Evolutionary conservation across 2,797 vertebrate genomes (phyloP).

Genomic region (Neosalanx taihuensis): DNA sequence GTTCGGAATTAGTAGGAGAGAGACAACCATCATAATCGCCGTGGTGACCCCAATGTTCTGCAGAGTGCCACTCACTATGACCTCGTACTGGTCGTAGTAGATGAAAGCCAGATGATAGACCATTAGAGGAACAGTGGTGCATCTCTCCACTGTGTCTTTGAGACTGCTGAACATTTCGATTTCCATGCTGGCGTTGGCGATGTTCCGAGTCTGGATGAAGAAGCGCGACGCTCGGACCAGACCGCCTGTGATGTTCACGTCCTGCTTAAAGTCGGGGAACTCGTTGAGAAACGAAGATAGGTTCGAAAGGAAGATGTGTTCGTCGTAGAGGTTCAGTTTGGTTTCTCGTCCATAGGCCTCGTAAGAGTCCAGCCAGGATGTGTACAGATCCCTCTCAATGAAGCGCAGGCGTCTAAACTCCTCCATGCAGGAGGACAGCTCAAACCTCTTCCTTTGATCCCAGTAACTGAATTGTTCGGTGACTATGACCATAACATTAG

Average conservation of each 20-base stretch:
- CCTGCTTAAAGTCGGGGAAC: slow-evolving; percentile 57
- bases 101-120: slow-evolving; percentile 78
- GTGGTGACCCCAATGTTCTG: slow-evolving; percentile 71
- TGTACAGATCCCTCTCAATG: slow-evolving; percentile 53
- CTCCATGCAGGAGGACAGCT: slow-evolving; percentile 60
- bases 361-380: slow-evolving; percentile 76
- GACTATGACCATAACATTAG: slow-evolving; percentile 76
- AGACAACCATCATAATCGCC: slow-evolving; percentile 71
- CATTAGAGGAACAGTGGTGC: slow-evolving; percentile 56
- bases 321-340: slow-evolving; percentile 44
- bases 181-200: slow-evolving; percentile 61
- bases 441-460: slow-evolving; percentile 51
- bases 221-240: slow-evolving; percentile 70
- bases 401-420: slow-evolving; percentile 60
- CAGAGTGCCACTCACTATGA: slow-evolving; percentile 75
- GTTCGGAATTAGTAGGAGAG: slow-evolving; percentile 78
- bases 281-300: slow-evolving; percentile 45
- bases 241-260: slow-evolving; percentile 62
- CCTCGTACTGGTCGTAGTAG: slow-evolving; percentile 78
- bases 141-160: slow-evolving; percentile 39
- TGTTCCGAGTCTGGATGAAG: slow-evolving; percentile 73
- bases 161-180: slow-evolving; percentile 70
- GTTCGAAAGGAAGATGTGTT: slow-evolving; percentile 58
- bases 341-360: rapidly evolving
- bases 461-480: slow-evolving; percentile 69